Evolutionary conservation across 2,113 vertebrate genomes (phyloP), one percentile per base, ranked within the genome.

Genomic region (Colius striatus): DNA sequence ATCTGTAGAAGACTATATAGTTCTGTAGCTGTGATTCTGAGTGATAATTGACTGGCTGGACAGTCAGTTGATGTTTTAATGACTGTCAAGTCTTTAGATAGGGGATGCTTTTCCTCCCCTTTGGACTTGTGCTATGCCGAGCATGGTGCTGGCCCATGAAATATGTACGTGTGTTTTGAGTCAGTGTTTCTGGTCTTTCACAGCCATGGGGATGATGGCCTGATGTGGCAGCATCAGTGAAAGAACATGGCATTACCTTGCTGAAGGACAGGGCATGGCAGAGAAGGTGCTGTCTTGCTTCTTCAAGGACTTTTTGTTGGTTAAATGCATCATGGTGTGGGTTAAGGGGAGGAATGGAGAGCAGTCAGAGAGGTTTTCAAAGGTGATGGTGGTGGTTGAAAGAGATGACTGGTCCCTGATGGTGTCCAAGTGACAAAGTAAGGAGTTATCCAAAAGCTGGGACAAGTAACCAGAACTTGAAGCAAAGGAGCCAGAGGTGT

Each of bases 41-140:
- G 75, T 81, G 89, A 16, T 93, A 90, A 92, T 81, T 85, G 79
- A 16, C 55, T 92, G 50, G 45, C 83, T 96, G 92, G 93, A 93
- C 93, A 88, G 70, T n/a, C 38, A 95, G 41, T 38, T 84, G 66
- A 84, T 65, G 84, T 66, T 86, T 81, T 90, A 86, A 78, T 92
- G 73, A 63, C 34, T 2, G 2, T 29, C 54, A 71, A 1, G 11
- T 16, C 11, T 71, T 80, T 3, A 18, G n/a, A 0, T 27, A 43
- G n/a, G 5, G 19, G 22, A 6, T 91, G 60, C 15, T 95, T 74
- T 51, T 9, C 10, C 7, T 5, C 10, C 18, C 0, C 26, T 20
- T 41, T 32, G 34, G 58, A 48, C 34, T 77, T 43, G 32, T 36
- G 58, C 62, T 73, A 15, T 32, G 58, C 63, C 25, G 30, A 58